A percentile compares a stretch with the other conserved stretches of the same genome.
These are phyloP conservation scores for Marisa cornuarietis DNA, from an alignment of 1,140 invertebrate genomes.

Conservation along the genomic window DNA sequence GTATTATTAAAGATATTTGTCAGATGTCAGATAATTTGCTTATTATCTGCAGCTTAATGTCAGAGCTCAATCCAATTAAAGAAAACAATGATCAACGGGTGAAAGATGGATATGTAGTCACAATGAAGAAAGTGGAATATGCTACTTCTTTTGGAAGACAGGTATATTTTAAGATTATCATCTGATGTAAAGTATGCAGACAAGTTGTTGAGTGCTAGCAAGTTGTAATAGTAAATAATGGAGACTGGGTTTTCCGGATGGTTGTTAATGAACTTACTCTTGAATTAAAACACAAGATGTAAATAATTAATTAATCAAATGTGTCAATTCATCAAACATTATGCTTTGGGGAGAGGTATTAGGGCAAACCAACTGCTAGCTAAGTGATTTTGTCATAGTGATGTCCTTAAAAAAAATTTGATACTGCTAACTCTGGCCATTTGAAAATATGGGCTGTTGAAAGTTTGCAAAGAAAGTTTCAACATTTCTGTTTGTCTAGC, in stretches of 20 bases:
- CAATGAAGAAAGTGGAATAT: slow-evolving; percentile 44
- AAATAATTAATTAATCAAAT: too few species aligned
- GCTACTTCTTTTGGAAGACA: slow-evolving; percentile 46
- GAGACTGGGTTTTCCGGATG: too few species aligned
- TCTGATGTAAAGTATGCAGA: too few species aligned
- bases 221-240: too few species aligned
- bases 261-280: slow-evolving; percentile 8
- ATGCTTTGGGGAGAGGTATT: too few species aligned
- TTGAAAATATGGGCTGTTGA: too few species aligned
- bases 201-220: too few species aligned
- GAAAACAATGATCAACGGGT: slow-evolving; percentile 34
- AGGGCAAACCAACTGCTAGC: too few species aligned
- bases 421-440: not conserved
- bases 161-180: slow-evolving; percentile 32
- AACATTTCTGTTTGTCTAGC: slow-evolving; percentile 24
- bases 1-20: too few species aligned
- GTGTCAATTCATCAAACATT: too few species aligned
- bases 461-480: not conserved
- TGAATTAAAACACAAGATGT: not conserved
- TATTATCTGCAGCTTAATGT: slow-evolving; percentile 22
- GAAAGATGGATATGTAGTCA: slow-evolving; percentile 29
- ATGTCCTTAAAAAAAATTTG: slow-evolving; percentile 30
- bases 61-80: slow-evolving; percentile 32
- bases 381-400: not conserved
- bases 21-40: too few species aligned